Percentiles rank a stretch among this genome's conserved stretches.
Evolutionary conservation across 2,888 invertebrate genomes (phyloP).

Genomic region (Plebejus argus): DNA sequence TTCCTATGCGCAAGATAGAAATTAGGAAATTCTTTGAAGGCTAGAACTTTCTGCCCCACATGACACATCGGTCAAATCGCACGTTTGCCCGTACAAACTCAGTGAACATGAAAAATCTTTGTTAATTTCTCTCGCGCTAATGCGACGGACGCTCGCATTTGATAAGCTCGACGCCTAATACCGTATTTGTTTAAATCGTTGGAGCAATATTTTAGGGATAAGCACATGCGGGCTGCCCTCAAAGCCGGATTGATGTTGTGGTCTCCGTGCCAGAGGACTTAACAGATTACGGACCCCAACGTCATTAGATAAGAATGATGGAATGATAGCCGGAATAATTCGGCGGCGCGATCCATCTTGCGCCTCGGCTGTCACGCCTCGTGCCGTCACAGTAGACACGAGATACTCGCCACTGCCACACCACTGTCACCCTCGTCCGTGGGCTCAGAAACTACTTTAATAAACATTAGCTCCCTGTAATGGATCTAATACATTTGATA

Average conservation of each 20-base stretch:
- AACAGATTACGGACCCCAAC: conserved; percentile 35
- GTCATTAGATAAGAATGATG: conserved; percentile 40
- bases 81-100: neutral
- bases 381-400: neutral
- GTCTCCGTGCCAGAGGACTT: conserved; percentile 30
- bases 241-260: conserved; percentile 34
- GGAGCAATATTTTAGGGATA: conserved; percentile 24
- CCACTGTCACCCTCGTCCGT: neutral
- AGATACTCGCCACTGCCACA: neutral
- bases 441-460: neutral
- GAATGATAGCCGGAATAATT: conserved; percentile 38
- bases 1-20: neutral
- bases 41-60: neutral
- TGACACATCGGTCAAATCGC: neutral
- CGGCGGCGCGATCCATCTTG: conserved; percentile 33
- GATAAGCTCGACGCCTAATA: conserved; percentile 12
- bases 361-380: neutral
- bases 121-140: neutral
- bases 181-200: conserved; percentile 28
- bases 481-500: neutral
- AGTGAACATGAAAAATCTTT: neutral
- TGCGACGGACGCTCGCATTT: neutral
- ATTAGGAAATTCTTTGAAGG: neutral
- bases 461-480: neutral
- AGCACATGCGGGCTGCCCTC: conserved; percentile 17